phyloP scores from a whole-genome alignment of 2,888 invertebrate genomes.

The Nasonia oneida region DNA sequence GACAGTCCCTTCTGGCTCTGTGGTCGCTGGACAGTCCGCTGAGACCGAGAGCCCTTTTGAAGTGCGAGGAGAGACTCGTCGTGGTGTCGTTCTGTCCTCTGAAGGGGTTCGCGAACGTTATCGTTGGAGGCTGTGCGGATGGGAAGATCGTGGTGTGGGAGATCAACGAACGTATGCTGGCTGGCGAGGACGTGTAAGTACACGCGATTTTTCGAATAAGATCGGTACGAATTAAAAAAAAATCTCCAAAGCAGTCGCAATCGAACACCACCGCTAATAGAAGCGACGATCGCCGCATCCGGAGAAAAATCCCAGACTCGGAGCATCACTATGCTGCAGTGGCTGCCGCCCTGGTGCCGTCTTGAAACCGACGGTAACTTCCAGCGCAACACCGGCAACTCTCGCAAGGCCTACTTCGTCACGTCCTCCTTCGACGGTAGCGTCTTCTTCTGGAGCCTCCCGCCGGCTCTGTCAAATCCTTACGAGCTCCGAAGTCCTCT shows the following conservation, averaged over 20 bases:
- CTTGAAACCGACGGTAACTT: conserved; percentile 69
- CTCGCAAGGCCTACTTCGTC: conserved; percentile 71
- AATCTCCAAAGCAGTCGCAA: neutral
- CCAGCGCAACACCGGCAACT: conserved; percentile 58
- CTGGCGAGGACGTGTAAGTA: conserved; percentile 32
- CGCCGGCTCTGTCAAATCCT: conserved; percentile 50
- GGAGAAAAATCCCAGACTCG: conserved; percentile 68
- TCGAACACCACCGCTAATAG: neutral
- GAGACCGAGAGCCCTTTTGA: conserved; percentile 69
- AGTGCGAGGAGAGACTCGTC: conserved; percentile 71
- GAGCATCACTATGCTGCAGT: conserved; percentile 72
- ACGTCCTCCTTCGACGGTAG: conserved; percentile 74
- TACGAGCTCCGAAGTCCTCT: conserved; percentile 56
- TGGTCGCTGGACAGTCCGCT: conserved; percentile 71
- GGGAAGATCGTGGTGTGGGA: conserved; percentile 78
- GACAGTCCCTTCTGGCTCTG: conserved; percentile 63
- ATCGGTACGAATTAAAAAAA: neutral
- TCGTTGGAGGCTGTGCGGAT: conserved; percentile 73
- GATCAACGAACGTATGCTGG: conserved; percentile 61
- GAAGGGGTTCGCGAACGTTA: conserved; percentile 67
- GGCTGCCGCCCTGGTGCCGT: conserved; percentile 70
- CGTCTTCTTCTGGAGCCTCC: conserved; percentile 75
- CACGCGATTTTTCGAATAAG: neutral
- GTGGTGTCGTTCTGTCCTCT: conserved; percentile 75
- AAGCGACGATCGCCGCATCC: conserved; percentile 12